These are phyloP conservation scores for Actinostola sp. DNA, from an alignment of 92 coral and sea anemone genomes.

Conservation along the genomic window DNA sequence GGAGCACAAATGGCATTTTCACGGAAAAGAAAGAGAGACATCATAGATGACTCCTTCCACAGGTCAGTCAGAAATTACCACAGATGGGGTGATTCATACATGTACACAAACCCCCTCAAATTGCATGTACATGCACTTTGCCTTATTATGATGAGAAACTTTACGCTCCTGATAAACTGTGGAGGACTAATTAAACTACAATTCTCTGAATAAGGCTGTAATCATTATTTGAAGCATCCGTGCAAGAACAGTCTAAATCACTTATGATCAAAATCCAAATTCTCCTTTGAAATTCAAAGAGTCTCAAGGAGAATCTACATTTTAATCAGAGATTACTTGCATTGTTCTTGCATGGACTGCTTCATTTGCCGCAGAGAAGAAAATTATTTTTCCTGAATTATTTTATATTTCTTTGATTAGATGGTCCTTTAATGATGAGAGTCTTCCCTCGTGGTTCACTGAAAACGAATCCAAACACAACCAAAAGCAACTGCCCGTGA, in stretches of 20 bases:
- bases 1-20: slow-evolving; percentile 99
- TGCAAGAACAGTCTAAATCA: no score
- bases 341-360: no score
- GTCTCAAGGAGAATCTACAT: no score
- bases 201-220: slow-evolving; percentile 31
- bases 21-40: slow-evolving; percentile 85
- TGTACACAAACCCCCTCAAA: not conserved
- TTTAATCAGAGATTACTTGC: no score
- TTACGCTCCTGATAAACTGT: slow-evolving; percentile 21
- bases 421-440: slow-evolving; percentile 93
- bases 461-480: slow-evolving; percentile 81
- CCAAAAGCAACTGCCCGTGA: slow-evolving; percentile 79
- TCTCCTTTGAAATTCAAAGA: no score
- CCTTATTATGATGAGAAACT: slow-evolving; percentile 32
- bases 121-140: not conserved
- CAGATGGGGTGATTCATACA: no score
- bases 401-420: slow-evolving; percentile 32
- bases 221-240: not conserved
- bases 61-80: slow-evolving; percentile 48
- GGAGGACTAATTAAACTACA: slow-evolving; percentile 36
- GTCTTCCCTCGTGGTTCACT: slow-evolving; percentile 86
- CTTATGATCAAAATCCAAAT: no score
- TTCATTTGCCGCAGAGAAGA: no score
- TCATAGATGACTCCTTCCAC: slow-evolving; percentile 84
- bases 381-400: not conserved